phyloP scores from a whole-genome alignment of 2,113 vertebrate species.

The Charadrius vociferus region DNA sequence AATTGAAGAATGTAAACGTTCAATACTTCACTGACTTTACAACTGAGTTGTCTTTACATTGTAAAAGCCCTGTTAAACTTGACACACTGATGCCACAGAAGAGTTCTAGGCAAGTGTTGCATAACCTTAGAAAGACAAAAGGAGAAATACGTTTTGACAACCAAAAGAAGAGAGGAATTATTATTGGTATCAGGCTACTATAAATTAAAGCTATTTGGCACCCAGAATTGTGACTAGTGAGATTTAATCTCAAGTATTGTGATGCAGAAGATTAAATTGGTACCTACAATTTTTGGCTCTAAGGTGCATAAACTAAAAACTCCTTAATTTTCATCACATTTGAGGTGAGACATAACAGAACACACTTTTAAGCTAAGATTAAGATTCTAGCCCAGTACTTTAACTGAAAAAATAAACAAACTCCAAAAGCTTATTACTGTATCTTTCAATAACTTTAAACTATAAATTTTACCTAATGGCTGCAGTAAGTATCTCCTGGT shows the following conservation, averaged over 20 bases:
- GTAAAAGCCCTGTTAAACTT: not conserved
- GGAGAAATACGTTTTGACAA: not conserved
- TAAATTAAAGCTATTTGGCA: not conserved
- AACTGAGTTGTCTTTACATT: not conserved
- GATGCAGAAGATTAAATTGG: not conserved
- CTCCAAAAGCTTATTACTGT: not conserved
- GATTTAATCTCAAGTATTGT: not conserved
- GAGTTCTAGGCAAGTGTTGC: not conserved
- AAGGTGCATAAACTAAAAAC: not conserved
- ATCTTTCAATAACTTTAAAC: not conserved
- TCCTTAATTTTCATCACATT: not conserved
- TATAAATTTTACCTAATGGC: constrained; percentile 83
- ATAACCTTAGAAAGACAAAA: not conserved
- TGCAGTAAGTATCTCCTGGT: constrained; percentile 94
- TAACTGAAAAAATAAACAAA: not conserved
- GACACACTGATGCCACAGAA: not conserved
- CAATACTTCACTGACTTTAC: not conserved
- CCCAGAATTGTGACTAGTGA: not conserved
- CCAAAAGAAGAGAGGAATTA: not conserved
- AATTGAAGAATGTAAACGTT: not conserved
- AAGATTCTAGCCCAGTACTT: not conserved
- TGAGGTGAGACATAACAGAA: not conserved
- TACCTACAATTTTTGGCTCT: not conserved
- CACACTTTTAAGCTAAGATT: not conserved
- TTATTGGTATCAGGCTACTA: not conserved